These are phyloP conservation scores for Gadopsis bispinosus DNA, from an alignment of 2,797 vertebrate genomes.

Conservation along the genomic window DNA sequence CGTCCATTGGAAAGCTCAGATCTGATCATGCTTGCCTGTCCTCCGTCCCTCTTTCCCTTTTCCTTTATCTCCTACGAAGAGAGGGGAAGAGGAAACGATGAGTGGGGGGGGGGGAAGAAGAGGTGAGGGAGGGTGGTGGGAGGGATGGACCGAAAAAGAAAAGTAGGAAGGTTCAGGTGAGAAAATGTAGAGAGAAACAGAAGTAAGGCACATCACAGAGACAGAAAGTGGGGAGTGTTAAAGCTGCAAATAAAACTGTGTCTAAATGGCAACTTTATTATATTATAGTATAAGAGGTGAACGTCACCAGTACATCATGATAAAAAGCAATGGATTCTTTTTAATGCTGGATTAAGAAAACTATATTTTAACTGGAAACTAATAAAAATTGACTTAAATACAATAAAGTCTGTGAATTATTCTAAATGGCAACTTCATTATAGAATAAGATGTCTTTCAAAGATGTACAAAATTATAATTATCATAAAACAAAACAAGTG, in stretches of 20 bases:
- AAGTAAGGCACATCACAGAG: not conserved
- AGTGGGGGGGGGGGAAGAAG: constrained; percentile 8
- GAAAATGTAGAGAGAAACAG: not conserved
- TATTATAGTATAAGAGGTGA: not conserved
- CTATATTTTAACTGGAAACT: not conserved
- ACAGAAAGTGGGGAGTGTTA: not conserved
- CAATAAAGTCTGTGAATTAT: not conserved
- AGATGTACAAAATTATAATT: not conserved
- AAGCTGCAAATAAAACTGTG: not conserved
- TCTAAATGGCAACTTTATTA: not conserved
- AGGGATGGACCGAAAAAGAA: not conserved
- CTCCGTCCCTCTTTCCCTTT: constrained; percentile 91
- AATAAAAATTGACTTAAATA: not conserved
- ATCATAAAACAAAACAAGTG: not conserved
- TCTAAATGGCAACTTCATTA: not conserved
- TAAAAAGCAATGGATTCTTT: not conserved
- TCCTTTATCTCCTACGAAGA: constrained; percentile 92
- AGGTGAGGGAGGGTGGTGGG: not conserved
- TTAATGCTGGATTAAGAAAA: not conserved
- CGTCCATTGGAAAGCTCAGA: constrained; percentile 92
- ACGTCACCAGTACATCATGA: not conserved
- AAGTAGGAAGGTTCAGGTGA: not conserved
- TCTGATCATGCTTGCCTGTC: constrained; percentile 83
- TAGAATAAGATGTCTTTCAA: not conserved
- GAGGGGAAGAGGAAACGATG: constrained; percentile 11